These are phyloP conservation scores for Coleophora flavipennella DNA, from an alignment of 2,888 invertebrate genomes.

Conservation along the genomic window DNA sequence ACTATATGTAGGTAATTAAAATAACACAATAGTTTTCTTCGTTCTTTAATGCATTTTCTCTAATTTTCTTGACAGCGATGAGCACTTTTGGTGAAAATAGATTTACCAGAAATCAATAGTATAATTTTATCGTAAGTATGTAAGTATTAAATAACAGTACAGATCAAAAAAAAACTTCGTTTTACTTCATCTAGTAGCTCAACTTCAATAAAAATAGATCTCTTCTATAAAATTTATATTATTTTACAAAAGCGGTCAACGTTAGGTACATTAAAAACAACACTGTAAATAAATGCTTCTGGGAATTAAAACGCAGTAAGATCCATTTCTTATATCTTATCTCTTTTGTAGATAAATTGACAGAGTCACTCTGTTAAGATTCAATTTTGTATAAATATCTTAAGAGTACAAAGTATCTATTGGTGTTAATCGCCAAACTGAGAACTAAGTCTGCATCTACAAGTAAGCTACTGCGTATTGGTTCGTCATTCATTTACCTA, in stretches of 20 bases:
- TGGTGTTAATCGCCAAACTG: constrained; percentile 68
- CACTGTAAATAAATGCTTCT: constrained; percentile 66
- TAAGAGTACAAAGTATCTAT: constrained; percentile 65
- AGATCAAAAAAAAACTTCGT: constrained; percentile 44
- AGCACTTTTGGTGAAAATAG: constrained; percentile 81
- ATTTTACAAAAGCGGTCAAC: constrained; percentile 67
- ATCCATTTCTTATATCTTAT: constrained; percentile 24
- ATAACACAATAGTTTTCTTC: constrained; percentile 54
- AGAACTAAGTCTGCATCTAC: constrained; percentile 69
- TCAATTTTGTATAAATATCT: constrained; percentile 59
- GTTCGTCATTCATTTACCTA: constrained; percentile 68
- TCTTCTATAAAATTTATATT: constrained; percentile 72
- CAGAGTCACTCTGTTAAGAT: constrained; percentile 65
- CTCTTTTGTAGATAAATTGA: constrained; percentile 67
- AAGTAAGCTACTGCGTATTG: constrained; percentile 70
- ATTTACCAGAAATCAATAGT: constrained; percentile 65
- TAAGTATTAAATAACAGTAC: constrained; percentile 60
- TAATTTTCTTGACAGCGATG: constrained; percentile 78
- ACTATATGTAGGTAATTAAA: no score
- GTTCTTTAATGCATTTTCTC: constrained; percentile 74
- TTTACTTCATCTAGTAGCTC: constrained; percentile 54
- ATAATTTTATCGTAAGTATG: constrained; percentile 41
- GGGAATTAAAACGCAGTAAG: constrained; percentile 56
- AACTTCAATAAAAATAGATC: constrained; percentile 72
- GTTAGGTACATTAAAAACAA: constrained; percentile 52